These are phyloP conservation scores for Gambelia wislizenii DNA, from an alignment of 2,797 vertebrate genomes.

Conservation along the genomic window DNA sequence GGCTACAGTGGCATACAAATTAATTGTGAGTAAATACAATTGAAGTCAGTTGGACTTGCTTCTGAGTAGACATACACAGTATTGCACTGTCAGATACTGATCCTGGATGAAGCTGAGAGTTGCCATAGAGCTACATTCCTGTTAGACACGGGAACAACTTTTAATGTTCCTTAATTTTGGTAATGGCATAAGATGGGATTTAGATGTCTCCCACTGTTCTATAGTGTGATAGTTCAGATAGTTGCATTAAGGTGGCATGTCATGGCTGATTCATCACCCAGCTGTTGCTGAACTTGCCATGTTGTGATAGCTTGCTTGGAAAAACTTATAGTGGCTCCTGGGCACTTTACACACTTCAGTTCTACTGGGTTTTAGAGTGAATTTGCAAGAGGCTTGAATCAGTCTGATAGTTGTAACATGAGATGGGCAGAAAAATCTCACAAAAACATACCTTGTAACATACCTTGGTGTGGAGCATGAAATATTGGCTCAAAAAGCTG, in stretches of 20 bases:
- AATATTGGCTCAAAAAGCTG: background rate
- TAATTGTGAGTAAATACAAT: background rate
- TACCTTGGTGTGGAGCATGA: background rate
- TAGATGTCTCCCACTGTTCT: constrained; percentile 4
- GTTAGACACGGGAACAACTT: constrained; percentile 49
- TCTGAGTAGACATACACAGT: background rate
- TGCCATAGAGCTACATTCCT: constrained; percentile 22
- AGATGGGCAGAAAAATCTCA: background rate
- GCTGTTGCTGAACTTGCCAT: too few species aligned
- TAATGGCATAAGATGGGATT: constrained; percentile 64
- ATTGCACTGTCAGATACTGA: background rate
- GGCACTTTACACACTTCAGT: background rate
- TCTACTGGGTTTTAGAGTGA: background rate
- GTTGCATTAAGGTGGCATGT: constrained; percentile 23
- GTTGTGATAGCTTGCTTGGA: background rate
- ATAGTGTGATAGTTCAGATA: background rate
- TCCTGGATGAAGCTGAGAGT: too few species aligned
- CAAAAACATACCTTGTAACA: too few species aligned
- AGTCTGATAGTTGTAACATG: background rate
- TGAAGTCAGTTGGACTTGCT: background rate
- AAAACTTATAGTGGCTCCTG: background rate
- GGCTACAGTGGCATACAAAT: background rate
- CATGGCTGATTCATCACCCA: too few species aligned
- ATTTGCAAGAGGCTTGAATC: background rate
- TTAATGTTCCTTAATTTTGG: constrained; percentile 55